Evolutionary conservation across 2,797 vertebrate species (phyloP).

Genomic region (Nyctalus aviator): DNA sequence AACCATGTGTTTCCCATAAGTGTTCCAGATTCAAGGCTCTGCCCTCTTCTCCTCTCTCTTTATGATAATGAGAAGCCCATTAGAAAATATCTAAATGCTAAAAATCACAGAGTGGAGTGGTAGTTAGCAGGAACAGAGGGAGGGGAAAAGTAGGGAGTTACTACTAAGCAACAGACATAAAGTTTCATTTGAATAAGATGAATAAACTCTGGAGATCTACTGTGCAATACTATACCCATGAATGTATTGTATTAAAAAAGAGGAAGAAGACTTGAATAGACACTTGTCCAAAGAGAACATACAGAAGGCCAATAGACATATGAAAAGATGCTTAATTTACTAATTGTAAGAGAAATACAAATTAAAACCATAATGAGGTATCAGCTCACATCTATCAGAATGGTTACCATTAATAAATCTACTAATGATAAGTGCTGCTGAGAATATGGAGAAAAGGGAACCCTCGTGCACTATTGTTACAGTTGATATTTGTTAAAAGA

Average conservation of each 20-base stretch:
- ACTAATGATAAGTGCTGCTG: background rate
- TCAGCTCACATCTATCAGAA: background rate
- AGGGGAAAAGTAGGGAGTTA: background rate
- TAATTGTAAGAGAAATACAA: background rate
- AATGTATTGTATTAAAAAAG: background rate
- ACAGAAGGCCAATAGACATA: too few relatives aligned
- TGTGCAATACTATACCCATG: background rate
- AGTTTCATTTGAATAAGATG: background rate
- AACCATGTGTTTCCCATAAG: background rate
- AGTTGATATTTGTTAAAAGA: too few relatives aligned
- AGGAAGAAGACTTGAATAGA: background rate
- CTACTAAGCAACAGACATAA: background rate
- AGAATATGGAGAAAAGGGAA: background rate
- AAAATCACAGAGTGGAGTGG: background rate
- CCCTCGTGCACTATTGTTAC: background rate
- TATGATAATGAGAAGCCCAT: background rate
- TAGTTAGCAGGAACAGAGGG: background rate
- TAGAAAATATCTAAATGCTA: background rate
- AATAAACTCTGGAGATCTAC: background rate
- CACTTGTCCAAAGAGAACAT: background rate
- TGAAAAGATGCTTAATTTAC: background rate
- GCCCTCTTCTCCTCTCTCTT: background rate
- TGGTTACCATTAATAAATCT: background rate
- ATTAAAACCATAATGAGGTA: background rate
- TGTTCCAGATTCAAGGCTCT: background rate